Evolutionary conservation across 2,113 vertebrate genomes (phyloP).

Genomic region (Nothocercus nigrocapillus): DNA sequence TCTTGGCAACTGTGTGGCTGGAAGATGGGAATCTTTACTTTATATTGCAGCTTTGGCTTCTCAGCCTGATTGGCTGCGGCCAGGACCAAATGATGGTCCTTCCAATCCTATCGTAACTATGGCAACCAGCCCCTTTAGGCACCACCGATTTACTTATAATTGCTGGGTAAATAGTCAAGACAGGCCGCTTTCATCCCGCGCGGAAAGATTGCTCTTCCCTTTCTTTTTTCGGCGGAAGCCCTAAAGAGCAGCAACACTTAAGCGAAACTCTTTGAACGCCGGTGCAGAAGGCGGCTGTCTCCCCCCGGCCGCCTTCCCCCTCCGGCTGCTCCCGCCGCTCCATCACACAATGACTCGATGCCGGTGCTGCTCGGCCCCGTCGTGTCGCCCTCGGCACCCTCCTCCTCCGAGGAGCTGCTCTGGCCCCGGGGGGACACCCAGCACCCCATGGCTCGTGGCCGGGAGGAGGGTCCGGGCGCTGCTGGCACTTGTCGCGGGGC

Average conservation of each 20-base stretch:
- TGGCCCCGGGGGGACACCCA: rapidly evolving
- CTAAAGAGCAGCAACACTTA: conserved; percentile 29
- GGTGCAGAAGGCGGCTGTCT: background rate
- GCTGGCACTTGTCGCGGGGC: background rate
- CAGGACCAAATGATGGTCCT: conserved; percentile 94
- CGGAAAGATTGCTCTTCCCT: conserved; percentile 22
- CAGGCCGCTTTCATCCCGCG: conserved; percentile 63
- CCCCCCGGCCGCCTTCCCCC: background rate
- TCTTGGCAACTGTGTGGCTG: conserved; percentile 89
- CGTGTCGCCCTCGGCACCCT: background rate
- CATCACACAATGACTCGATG: background rate
- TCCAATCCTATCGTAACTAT: conserved; percentile 93
- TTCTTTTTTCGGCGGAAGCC: background rate
- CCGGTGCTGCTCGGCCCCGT: rapidly evolving
- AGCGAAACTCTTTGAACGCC: conserved; percentile 46
- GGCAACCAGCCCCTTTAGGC: conserved; percentile 93
- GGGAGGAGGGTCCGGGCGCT: rapidly evolving
- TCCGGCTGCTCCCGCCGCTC: background rate
- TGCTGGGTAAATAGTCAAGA: conserved; percentile 81
- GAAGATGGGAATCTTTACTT: conserved; percentile 95
- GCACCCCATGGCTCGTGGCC: rapidly evolving
- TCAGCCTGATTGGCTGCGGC: conserved; percentile 91
- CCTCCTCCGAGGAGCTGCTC: rapidly evolving
- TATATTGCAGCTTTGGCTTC: conserved; percentile 90
- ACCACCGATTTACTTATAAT: conserved; percentile 87